These are phyloP conservation scores for Drosophila nr. perissopoda DNA, from an alignment of 2,888 invertebrate genomes.

Conservation along the genomic window DNA sequence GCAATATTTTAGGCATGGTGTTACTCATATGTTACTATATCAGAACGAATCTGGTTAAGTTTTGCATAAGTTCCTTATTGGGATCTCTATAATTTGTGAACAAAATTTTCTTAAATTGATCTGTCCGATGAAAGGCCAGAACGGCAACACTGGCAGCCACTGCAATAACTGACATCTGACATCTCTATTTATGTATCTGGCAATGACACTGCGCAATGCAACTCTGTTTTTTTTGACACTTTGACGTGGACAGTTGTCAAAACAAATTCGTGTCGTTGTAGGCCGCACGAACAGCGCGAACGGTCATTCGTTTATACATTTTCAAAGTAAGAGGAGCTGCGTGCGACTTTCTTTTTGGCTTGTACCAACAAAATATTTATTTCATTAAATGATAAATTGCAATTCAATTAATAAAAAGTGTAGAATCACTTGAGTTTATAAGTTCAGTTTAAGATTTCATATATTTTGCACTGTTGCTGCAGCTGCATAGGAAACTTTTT, in stretches of 20 bases:
- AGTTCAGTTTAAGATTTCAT: background rate
- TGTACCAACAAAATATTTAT: constrained; percentile 8
- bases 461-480: background rate
- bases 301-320: constrained; percentile 71
- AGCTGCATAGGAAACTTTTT: background rate
- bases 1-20: background rate
- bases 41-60: background rate
- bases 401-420: constrained; percentile 3
- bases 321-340: constrained; percentile 65
- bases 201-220: constrained; percentile 29
- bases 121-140: background rate
- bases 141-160: constrained; percentile 11
- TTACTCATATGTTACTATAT: background rate
- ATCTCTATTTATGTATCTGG: constrained; percentile 23
- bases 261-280: constrained; percentile 53
- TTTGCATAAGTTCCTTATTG: background rate
- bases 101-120: no score
- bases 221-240: constrained; percentile 56
- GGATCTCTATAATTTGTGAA: background rate
- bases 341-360: constrained; percentile 16
- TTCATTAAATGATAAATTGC: constrained; percentile 8
- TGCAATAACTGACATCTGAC: background rate
- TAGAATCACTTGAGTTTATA: background rate
- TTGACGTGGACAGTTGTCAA: constrained; percentile 71
- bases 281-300: constrained; percentile 27